Evolutionary conservation across 2,113 vertebrate genomes (phyloP).

Genomic region (western clawed frog (Xenopus tropicalis)): UCB_Xtro_10.0 CM004446.2:83571501-83572000

Average conservation of each 20-base stretch:
- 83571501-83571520: too few species aligned
- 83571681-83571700: slow-evolving; percentile 3
- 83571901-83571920: too few species aligned
- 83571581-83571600: too few species aligned
- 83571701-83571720: slow-evolving; percentile 10
- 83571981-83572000: too few species aligned
- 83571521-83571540: too few species aligned
- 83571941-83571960: too few species aligned
- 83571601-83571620: not conserved
- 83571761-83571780: not conserved
- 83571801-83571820: slow-evolving; percentile 27
- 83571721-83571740: slow-evolving; percentile 29
- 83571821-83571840: not conserved
- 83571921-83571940: too few species aligned
- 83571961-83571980: too few species aligned
- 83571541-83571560: too few species aligned
- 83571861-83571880: too few species aligned
- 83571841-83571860: not conserved
- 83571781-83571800: slow-evolving; percentile 17
- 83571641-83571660: not conserved
- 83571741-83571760: not conserved
- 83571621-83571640: not conserved
- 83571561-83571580: too few species aligned
- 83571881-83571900: too few species aligned
- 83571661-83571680: not conserved